Percentiles rank a stretch among this genome's conserved stretches.
Conservation (phyloP, 2,113 vertebrate genomes). For the Piaya cayana region DNA sequence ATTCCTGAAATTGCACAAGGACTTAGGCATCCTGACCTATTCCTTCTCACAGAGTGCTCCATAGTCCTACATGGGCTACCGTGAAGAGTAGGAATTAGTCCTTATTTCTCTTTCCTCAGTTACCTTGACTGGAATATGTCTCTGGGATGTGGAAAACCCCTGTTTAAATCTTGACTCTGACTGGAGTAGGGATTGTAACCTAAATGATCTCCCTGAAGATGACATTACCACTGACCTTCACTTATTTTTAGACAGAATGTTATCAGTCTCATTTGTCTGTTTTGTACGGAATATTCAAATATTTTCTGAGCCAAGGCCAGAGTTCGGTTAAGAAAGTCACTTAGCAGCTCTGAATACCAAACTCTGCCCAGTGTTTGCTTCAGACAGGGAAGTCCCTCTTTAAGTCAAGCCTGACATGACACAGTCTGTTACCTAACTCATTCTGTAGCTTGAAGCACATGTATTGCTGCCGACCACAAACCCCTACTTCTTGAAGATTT, state of each 20-base stretch:
- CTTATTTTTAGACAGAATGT: conserved; percentile 31
- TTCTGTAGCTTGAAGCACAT: not conserved
- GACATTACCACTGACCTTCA: conserved; percentile 13
- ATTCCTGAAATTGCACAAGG: not conserved
- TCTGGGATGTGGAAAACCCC: not conserved
- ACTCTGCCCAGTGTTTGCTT: not conserved
- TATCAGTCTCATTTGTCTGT: not conserved
- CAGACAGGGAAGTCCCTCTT: not conserved
- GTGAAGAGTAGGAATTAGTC: not conserved
- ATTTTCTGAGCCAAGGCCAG: conserved; percentile 25
- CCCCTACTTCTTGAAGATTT: not conserved
- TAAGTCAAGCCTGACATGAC: not conserved
- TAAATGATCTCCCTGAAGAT: not conserved
- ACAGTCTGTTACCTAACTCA: not conserved
- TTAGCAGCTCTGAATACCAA: not conserved
- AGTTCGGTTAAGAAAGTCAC: not conserved
- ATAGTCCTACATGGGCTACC: not conserved
- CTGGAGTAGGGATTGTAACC: not conserved
- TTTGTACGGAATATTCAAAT: not conserved
- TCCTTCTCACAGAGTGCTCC: not conserved
- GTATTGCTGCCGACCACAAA: not conserved
- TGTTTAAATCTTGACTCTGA: not conserved
- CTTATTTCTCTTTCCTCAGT: not conserved
- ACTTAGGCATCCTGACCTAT: not conserved
- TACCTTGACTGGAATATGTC: not conserved